A percentile compares a stretch with the other conserved stretches of the same genome.
phyloP scores from a whole-genome alignment of 2,888 invertebrate genomes.

The Rotaria magnacalcarata region DNA sequence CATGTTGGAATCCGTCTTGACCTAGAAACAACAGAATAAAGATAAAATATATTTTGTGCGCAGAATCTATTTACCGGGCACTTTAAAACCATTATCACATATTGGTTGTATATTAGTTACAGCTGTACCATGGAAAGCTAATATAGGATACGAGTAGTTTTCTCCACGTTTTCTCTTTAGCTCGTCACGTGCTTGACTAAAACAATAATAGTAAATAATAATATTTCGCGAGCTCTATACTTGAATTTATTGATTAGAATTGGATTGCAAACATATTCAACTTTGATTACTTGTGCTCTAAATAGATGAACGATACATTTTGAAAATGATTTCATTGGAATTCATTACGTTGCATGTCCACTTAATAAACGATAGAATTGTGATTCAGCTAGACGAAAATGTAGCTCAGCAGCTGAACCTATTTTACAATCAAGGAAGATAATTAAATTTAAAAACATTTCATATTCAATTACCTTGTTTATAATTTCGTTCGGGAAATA shows the following conservation, averaged over 20 bases:
- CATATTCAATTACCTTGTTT: constrained; percentile 47
- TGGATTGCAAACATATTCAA: constrained; percentile 54
- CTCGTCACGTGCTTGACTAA: constrained; percentile 50
- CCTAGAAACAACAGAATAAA: constrained; percentile 49
- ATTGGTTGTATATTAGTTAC: constrained; percentile 51
- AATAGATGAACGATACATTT: too few relatives aligned
- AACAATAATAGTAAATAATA: neutral
- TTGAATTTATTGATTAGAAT: constrained; percentile 50
- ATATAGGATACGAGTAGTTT: constrained; percentile 51
- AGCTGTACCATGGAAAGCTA: constrained; percentile 53
- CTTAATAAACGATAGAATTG: constrained; percentile 53
- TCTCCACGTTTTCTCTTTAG: constrained; percentile 49
- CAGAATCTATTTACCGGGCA: neutral
- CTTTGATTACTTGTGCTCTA: constrained; percentile 48
- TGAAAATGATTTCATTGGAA: neutral
- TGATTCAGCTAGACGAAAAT: constrained; percentile 54
- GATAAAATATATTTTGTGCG: too few relatives aligned
- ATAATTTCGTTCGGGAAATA: constrained; percentile 51
- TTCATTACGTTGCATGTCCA: neutral
- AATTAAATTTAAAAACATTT: neutral
- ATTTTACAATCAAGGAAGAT: neutral
- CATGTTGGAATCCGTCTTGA: constrained; percentile 48
- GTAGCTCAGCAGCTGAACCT: constrained; percentile 53
- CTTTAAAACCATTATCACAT: constrained; percentile 49
- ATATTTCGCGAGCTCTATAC: constrained; percentile 45